These are phyloP conservation scores for Erynnis tages DNA, from an alignment of 2,888 invertebrate genomes.

Conservation along the genomic window DNA sequence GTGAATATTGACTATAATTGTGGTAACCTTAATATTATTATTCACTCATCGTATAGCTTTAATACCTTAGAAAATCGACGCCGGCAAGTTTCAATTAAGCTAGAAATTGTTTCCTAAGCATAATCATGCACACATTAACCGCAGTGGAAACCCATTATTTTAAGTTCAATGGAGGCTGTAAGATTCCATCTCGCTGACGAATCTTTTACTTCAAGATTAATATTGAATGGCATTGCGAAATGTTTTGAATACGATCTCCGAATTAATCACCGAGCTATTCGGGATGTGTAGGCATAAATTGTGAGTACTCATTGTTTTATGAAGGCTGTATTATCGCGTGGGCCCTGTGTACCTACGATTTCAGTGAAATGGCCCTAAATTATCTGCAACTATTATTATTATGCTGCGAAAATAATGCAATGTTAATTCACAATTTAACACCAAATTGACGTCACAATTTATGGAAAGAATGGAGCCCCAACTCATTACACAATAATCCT, in stretches of 20 bases:
- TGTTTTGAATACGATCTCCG: conserved; percentile 25
- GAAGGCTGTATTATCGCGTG: conserved; percentile 28
- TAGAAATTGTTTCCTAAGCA: conserved; percentile 24
- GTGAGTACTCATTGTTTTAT: conserved; percentile 29
- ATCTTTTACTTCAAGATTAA: conserved; percentile 15
- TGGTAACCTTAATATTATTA: too few relatives aligned
- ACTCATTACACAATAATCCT: conserved; percentile 36
- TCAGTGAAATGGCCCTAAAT: conserved; percentile 11
- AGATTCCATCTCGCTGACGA: conserved; percentile 20
- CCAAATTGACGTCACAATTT: neutral
- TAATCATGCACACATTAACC: conserved; percentile 16
- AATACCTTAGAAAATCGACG: conserved; percentile 8
- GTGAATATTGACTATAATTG: too few relatives aligned
- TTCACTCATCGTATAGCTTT: neutral
- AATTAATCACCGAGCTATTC: conserved; percentile 16
- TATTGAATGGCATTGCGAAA: conserved; percentile 22
- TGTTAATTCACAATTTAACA: too few relatives aligned
- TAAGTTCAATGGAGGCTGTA: conserved; percentile 21
- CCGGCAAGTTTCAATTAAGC: conserved; percentile 19
- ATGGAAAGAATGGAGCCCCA: neutral
- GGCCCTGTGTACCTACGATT: conserved; percentile 21
- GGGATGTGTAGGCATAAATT: conserved; percentile 18
- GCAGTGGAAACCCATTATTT: conserved; percentile 19
- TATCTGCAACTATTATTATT: too few relatives aligned
- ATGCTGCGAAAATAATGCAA: too few relatives aligned